A percentile compares a stretch with the other conserved stretches of the same genome.
phyloP scores from a whole-genome alignment of 2,113 vertebrate genomes.

The Platichthys flesus region DNA sequence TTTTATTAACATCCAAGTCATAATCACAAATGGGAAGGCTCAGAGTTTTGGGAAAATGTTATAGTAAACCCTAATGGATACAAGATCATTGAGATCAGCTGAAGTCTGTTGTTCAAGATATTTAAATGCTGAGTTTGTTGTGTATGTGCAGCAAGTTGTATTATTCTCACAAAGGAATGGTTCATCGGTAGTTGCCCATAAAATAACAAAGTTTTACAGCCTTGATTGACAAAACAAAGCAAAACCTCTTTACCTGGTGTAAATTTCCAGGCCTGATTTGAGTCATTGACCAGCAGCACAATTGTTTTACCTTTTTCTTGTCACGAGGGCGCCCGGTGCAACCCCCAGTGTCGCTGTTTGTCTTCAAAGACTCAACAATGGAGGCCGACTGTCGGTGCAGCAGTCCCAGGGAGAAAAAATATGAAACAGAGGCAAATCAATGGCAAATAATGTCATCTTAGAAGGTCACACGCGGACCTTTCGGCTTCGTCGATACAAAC shows the following conservation, averaged over 20 bases:
- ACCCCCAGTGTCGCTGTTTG: constrained; percentile 55
- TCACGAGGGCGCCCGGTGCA: constrained; percentile 14
- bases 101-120: no score
- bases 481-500: constrained; percentile 74
- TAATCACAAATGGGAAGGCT: no score
- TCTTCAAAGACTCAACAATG: constrained; percentile 75
- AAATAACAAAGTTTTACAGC: background rate
- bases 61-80: no score
- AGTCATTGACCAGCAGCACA: constrained; percentile 36
- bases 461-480: constrained; percentile 82
- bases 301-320: constrained; percentile 49
- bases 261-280: constrained; percentile 30
- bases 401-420: constrained; percentile 68
- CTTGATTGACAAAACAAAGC: background rate
- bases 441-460: constrained; percentile 81
- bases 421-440: constrained; percentile 74
- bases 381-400: constrained; percentile 62
- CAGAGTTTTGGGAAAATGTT: no score
- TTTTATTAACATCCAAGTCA: no score
- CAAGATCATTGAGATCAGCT: no score
- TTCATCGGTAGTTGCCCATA: no score
- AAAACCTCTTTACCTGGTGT: background rate
- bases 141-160: no score
- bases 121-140: no score
- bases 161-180: no score